These are phyloP conservation scores for Globodera rostochiensis DNA, from an alignment of 1,140 invertebrate genomes.

Conservation along the genomic window DNA sequence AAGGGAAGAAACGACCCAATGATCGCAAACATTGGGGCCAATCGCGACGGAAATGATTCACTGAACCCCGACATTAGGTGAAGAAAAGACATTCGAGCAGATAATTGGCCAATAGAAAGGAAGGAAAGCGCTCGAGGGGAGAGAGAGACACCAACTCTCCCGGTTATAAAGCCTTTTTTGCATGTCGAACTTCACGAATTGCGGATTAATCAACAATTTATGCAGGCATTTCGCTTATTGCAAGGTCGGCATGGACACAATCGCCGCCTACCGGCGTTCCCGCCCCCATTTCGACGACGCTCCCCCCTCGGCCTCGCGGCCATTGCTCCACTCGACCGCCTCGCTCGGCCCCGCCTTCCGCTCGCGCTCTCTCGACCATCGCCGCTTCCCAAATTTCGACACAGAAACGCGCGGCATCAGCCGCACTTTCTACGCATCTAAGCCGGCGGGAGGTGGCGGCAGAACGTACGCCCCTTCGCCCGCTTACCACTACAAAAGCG, in stretches of 20 bases:
- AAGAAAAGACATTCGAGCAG: not conserved
- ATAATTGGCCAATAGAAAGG: too few species aligned
- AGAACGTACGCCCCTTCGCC: not conserved
- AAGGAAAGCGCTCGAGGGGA: too few species aligned
- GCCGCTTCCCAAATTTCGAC: not conserved
- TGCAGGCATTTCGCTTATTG: not conserved
- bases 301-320: not conserved
- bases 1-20: not conserved
- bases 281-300: not conserved
- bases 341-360: conserved; percentile 6
- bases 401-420: not conserved
- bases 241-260: not conserved
- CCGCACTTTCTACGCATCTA: not conserved
- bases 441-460: not conserved
- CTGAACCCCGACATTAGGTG: not conserved
- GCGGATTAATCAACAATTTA: not conserved
- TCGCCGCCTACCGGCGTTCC: not conserved
- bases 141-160: too few species aligned
- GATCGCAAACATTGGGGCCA: not conserved
- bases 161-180: too few species aligned
- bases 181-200: too few species aligned
- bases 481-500: not conserved
- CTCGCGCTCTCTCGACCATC: conserved; percentile 12
- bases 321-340: not conserved
- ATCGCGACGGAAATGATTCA: not conserved